Evolutionary conservation across 1,140 invertebrate genomes (phyloP), one percentile per base, ranked within the genome.

Genomic region (Eciton burchellii): DNA sequence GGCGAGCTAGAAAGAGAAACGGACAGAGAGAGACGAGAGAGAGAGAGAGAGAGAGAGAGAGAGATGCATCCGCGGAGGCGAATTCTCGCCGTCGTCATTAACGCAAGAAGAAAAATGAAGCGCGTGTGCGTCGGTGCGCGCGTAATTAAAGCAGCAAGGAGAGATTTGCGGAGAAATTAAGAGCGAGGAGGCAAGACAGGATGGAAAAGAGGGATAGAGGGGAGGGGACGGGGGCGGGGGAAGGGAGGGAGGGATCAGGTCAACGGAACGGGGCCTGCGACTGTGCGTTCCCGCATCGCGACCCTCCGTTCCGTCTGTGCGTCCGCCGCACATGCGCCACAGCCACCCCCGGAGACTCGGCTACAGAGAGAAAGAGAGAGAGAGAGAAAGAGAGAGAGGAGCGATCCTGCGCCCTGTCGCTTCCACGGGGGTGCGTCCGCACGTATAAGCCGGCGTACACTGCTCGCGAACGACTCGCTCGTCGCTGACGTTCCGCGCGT

Each of bases 371-470:
- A 82, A n/a, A n/a, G n/a, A n/a, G n/a, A n/a, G n/a, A n/a, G n/a
- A n/a, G n/a, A n/a, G n/a, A n/a, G n/a, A n/a, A n/a, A n/a, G n/a
- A n/a, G n/a, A n/a, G n/a, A n/a, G n/a, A n/a, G n/a, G 66, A 14
- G 63, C 21, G 85, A 79, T 85, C 72, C 49, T 88, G 87, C 86
- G 87, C 73, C 68, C 19, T 88, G 19, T 47, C 57, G 47, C 47
- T 71, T 52, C 73, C 72, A 88, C 86, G 86, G 87, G 74, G 87
- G 87, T 88, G 87, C 87, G 87, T 81, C 87, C 87, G 83, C 59
- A 79, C 63, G 63, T 76, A 76, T 65, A 70, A 79, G 73, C 83
- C 87, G 87, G 86, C 63, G 84, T 54, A 60, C 81, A 56, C 54
- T 83, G 26, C 76, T 68, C 82, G 77, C 77, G 79, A 82, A 83